Evolutionary conservation across 2,797 vertebrate species (phyloP), one percentile per base, ranked within the genome.

Genomic region (Silurus aristotelis): DNA sequence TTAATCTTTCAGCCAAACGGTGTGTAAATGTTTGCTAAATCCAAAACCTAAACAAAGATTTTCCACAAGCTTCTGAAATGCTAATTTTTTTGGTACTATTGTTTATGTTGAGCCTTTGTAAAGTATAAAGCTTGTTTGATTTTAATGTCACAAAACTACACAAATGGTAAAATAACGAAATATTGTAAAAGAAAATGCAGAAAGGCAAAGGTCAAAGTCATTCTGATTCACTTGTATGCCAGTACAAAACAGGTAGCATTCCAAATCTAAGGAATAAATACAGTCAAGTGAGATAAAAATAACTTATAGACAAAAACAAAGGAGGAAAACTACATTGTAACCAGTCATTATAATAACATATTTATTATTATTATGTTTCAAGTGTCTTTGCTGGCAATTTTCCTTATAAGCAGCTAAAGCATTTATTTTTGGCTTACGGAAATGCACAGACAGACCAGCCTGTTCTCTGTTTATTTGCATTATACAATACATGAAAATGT

Each of bases 21-120:
- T 46, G 38, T 71, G 19, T 22, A 71, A 75, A n/a, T 1, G 22
- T n/a, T 72, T 52, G 38, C 3, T 2, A 3, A 14, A 55, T 8
- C 9, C 43, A 46, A 73, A 52, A 7, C 46, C 46, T n/a, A 19
- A 20, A 14, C 8, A 31, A 31, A 56, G 19, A 31, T 22, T 46
- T 52, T 73, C 22, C 46, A 73, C 71, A 71, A 46, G 22, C 19
- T 76, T 56, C 25, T 75, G 14, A 58, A 77, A 77, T 77, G 25
- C 15, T 38, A 9, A 20, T 58, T 38, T 77, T 77, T 15, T 38
- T 31, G 31, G 55, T 60, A 31, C 0, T 31, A 1, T 5, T 27
- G 7, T 19, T 5, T 22, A 52, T 75, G 15, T 31, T 56, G 72
- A 56, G 55, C 71, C 55, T 5, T 1, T 8, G 5, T 56, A 17